Percentiles rank a stretch among this genome's conserved stretches.
phyloP scores from a whole-genome alignment of 2,888 invertebrate genomes.

The Buathra laborator region DNA sequence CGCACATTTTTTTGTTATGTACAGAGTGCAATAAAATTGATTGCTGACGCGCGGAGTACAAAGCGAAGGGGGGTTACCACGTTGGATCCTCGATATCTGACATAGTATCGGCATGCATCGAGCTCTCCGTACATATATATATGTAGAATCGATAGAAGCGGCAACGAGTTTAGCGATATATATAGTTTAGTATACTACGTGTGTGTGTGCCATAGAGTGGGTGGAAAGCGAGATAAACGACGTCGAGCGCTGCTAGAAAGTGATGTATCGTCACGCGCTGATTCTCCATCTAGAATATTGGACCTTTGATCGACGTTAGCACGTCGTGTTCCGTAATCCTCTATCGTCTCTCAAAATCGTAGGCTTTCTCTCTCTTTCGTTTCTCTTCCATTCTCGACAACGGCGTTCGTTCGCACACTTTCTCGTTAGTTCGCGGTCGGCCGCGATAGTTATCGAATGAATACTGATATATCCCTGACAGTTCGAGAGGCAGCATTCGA shows the following conservation, averaged over 20 bases:
- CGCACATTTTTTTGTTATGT: not conserved
- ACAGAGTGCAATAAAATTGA: conserved; percentile 53
- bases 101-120: conserved; percentile 30
- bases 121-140: conserved; percentile 15
- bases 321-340: conserved; percentile 33
- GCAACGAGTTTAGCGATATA: conserved; percentile 21
- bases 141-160: conserved; percentile 41
- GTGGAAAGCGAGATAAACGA: conserved; percentile 43
- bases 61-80: not conserved
- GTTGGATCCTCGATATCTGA: conserved; percentile 44
- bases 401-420: not conserved
- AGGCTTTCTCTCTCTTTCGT: not conserved
- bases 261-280: conserved; percentile 56
- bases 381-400: conserved; percentile 8
- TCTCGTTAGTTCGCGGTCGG: conserved; percentile 52
- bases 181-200: not conserved
- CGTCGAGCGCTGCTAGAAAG: conserved; percentile 40
- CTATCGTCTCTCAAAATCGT: conserved; percentile 4
- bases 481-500: conserved; percentile 32
- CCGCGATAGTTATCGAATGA: conserved; percentile 58
- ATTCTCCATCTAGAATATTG: conserved; percentile 63
- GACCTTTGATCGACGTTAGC: conserved; percentile 54
- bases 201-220: conserved; percentile 3
- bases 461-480: conserved; percentile 40
- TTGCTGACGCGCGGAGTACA: conserved; percentile 37